These are phyloP conservation scores for Grapholita molesta DNA, from an alignment of 1,140 invertebrate genomes.

Conservation along the genomic window DNA sequence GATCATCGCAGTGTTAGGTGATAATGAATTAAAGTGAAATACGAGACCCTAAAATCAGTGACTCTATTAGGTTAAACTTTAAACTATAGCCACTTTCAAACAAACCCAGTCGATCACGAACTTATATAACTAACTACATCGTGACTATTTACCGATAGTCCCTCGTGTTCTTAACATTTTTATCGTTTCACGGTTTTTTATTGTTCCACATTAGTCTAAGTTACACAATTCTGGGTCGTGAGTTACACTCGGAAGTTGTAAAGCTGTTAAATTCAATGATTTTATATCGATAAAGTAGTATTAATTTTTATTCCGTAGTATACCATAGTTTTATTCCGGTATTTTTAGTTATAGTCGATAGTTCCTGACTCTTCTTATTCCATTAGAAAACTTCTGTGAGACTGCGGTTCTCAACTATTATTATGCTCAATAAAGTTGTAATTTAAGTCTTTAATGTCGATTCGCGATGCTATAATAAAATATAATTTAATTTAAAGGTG, in stretches of 20 bases:
- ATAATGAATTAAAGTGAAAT: no score
- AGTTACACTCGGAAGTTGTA: neutral
- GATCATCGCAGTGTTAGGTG: no score
- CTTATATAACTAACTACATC: neutral
- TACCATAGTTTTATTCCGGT: neutral
- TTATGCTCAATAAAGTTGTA: no score
- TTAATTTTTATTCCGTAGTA: no score
- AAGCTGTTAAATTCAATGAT: neutral
- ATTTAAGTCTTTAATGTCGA: no score
- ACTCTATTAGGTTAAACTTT: no score
- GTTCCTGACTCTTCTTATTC: neutral
- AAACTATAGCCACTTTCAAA: neutral
- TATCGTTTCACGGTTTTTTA: conserved; percentile 8
- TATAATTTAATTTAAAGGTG: no score
- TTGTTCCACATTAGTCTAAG: neutral
- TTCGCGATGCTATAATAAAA: no score
- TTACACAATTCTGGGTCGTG: neutral
- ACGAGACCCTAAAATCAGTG: no score
- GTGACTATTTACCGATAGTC: conserved; percentile 2
- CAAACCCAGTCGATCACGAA: neutral
- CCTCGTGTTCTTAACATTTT: neutral
- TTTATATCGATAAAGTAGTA: neutral
- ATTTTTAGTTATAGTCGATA: no score
- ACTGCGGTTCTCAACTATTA: neutral
- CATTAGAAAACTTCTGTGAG: neutral